Evolutionary conservation across 1,140 invertebrate genomes (phyloP), one percentile per base, ranked within the genome.

Genomic region (Diabrotica undecimpunctata): DNA sequence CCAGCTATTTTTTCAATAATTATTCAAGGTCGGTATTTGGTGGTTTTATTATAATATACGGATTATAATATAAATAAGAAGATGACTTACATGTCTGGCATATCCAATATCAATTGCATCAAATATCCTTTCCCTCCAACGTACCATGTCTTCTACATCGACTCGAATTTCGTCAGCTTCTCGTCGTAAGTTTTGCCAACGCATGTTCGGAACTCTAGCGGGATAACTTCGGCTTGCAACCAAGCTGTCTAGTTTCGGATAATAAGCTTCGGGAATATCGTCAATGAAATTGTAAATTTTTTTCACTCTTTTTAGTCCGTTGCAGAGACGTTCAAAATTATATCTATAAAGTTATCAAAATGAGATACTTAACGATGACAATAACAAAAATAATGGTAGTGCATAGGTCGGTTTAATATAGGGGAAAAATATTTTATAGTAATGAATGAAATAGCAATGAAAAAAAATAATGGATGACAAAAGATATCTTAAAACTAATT

Each of bases 211-310:
- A 61, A 86, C 81, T 50, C 87, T 79, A 0, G 85, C 76, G 0
- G 86, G 83, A 84, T 85, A 89, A 5, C 83, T 79, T 2, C 86
- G 80, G 52, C 84, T 85, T 3, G 87, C 80, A 0, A 88, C 83
- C n/a, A 85, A 70, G 0, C 83, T 85, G 74, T 89, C 86, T 70
- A 89, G 77, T 77, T 90, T 89, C 4, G 88, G 85, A 75, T 89
- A 90, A 70, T 90, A 90, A 4, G 82, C 88, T 72, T 89, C 85
- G 5, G 75, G 70, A 66, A 90, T 86, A 10, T 86, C 83, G 6
- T 87, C 84, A 0, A 81, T 77, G 68, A 83, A 82, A 72, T 88
- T 84, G 12, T 80, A 81, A 10, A 88, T 80, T 3, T 83, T 79
- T 62, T 80, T 79, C 0, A 85, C 84, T 6, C 86, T 81, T 9